Conservation (phyloP, 2,888 invertebrate genomes). For the Nemapogon koenigi region DNA sequence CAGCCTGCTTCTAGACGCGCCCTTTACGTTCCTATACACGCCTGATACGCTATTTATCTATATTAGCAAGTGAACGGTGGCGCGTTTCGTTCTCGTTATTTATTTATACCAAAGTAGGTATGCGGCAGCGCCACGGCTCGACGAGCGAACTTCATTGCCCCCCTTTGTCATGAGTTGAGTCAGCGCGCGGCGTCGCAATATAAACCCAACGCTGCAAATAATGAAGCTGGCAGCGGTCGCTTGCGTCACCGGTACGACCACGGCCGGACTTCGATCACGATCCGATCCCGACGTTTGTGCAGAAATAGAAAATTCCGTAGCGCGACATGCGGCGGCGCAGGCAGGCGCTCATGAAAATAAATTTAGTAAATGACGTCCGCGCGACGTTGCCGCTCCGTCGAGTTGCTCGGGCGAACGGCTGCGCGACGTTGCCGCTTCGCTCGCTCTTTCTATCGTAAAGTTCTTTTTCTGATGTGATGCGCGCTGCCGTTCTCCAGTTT, state of each 20-base stretch:
- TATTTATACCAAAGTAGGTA: too few species aligned
- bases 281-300: slow-evolving; percentile 40
- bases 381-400: slow-evolving; percentile 55
- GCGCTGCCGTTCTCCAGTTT: slow-evolving; percentile 42
- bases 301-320: slow-evolving; percentile 43
- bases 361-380: slow-evolving; percentile 63
- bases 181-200: slow-evolving; percentile 52
- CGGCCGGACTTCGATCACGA: not conserved
- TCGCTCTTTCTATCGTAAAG: slow-evolving; percentile 65
- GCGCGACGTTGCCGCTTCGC: slow-evolving; percentile 57
- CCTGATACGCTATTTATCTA: too few species aligned
- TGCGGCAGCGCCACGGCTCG: too few species aligned
- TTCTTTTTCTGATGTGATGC: slow-evolving; percentile 64
- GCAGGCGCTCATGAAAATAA: slow-evolving; percentile 63
- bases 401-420: slow-evolving; percentile 26
- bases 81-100: too few species aligned
- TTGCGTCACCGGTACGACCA: too few species aligned
- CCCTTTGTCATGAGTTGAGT: slow-evolving; percentile 42
- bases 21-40: too few species aligned
- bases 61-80: too few species aligned
- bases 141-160: not conserved
- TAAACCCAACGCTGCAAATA: slow-evolving; percentile 61
- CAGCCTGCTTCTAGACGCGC: slow-evolving; percentile 30
- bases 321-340: slow-evolving; percentile 37
- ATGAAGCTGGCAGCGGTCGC: slow-evolving; percentile 31